These are phyloP conservation scores for Manacus vitellinus DNA, from an alignment of 2,113 vertebrate genomes.

Conservation along the genomic window DNA sequence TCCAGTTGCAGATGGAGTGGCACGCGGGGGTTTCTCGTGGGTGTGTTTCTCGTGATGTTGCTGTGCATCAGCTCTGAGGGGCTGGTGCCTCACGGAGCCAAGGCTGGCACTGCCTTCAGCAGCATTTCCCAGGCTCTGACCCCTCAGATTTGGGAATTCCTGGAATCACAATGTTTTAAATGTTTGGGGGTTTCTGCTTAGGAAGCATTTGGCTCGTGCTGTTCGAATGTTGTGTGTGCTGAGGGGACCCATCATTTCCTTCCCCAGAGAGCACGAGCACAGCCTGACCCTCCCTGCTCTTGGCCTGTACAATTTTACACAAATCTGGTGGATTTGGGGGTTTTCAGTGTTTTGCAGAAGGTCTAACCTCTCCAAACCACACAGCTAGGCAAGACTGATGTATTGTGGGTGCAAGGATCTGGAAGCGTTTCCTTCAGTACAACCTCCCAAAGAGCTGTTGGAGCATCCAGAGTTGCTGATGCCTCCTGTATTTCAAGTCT, in stretches of 20 bases:
- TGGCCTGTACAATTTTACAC: accelerated
- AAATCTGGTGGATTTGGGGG: not conserved
- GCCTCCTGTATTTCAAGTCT: not conserved
- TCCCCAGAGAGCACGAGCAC: accelerated
- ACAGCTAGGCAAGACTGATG: accelerated
- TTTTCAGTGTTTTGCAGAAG: not conserved
- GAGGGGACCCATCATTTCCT: accelerated
- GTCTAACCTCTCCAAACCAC: accelerated
- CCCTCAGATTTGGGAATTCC: accelerated
- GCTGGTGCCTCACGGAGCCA: accelerated
- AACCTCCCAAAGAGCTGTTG: not conserved
- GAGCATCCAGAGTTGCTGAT: not conserved
- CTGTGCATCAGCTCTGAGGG: not conserved
- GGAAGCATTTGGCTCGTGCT: accelerated
- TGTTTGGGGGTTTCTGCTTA: accelerated
- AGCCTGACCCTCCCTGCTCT: not conserved
- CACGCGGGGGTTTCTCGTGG: not conserved
- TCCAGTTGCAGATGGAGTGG: accelerated
- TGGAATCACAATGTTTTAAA: accelerated
- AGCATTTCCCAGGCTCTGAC: accelerated
- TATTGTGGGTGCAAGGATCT: not conserved
- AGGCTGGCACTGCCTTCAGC: accelerated
- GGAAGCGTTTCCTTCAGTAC: not conserved
- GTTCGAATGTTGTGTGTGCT: accelerated
- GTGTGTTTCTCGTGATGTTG: accelerated